These are phyloP conservation scores for Melipona quadrifasciata DNA, from an alignment of 1,140 invertebrate genomes.

Conservation along the genomic window DNA sequence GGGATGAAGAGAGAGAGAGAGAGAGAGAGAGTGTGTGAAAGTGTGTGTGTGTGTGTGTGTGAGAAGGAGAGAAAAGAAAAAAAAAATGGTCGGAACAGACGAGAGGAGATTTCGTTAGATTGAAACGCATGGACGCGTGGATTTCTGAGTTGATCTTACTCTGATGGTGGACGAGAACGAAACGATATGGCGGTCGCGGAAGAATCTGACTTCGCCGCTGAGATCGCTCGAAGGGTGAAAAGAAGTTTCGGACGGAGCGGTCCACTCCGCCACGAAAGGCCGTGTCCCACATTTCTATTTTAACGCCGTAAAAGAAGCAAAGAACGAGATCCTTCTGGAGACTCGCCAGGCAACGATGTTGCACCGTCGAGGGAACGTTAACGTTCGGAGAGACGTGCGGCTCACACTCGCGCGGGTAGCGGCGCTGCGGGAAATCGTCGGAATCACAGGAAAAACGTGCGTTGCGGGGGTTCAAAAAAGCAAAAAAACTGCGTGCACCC, in stretches of 20 bases:
- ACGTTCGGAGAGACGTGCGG: slow-evolving; percentile 16
- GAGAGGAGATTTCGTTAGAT: slow-evolving; percentile 8
- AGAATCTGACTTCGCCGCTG: not conserved
- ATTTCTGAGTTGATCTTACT: not conserved
- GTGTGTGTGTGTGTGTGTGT: no score
- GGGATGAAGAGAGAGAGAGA: slow-evolving; percentile 3
- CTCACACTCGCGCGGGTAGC: not conserved
- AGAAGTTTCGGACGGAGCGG: slow-evolving; percentile 23
- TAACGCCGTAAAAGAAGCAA: slow-evolving; percentile 69
- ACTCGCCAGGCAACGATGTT: slow-evolving; percentile 70
- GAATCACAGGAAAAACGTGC: not conserved
- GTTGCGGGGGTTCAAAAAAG: no score
- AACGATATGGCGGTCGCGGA: not conserved
- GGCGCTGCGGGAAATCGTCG: not conserved
- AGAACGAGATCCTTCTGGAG: slow-evolving; percentile 63
- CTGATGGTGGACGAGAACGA: not conserved
- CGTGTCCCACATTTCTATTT: slow-evolving; percentile 74
- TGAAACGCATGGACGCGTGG: not conserved
- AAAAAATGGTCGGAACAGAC: slow-evolving; percentile 45
- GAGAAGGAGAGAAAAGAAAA: not conserved
- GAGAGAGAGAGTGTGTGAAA: no score
- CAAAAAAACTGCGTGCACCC: slow-evolving; percentile 19
- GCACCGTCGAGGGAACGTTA: slow-evolving; percentile 47
- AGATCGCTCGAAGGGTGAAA: not conserved
- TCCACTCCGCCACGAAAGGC: slow-evolving; percentile 55